These are phyloP conservation scores for Ectropis grisescens DNA, from an alignment of 1,140 invertebrate species.

Conservation along the genomic window DNA sequence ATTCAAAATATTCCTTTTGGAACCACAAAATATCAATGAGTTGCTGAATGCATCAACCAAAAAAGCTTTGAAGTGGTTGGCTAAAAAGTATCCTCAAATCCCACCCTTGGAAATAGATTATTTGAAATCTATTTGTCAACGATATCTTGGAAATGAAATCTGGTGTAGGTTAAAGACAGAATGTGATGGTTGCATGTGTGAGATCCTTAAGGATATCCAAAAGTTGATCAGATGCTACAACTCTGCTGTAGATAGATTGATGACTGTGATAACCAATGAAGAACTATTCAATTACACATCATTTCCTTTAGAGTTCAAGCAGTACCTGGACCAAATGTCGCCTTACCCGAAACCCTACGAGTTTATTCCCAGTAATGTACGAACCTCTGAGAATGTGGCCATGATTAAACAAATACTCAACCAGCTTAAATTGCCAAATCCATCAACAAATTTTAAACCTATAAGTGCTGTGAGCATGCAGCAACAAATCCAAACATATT, in stretches of 20 bases:
- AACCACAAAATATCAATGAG: slow-evolving; percentile 31
- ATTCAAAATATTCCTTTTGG: slow-evolving; percentile 44
- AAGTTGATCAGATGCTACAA: slow-evolving; percentile 76
- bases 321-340: slow-evolving; percentile 35
- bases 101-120: slow-evolving; percentile 73
- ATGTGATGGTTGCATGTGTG: slow-evolving; percentile 58
- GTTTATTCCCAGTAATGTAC: slow-evolving; percentile 51
- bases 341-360: slow-evolving; percentile 64
- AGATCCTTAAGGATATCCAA: slow-evolving; percentile 69
- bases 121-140: slow-evolving; percentile 69
- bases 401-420: slow-evolving; percentile 46
- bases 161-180: slow-evolving; percentile 73
- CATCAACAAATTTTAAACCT: slow-evolving; percentile 26
- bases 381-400: slow-evolving; percentile 35
- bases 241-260: slow-evolving; percentile 73
- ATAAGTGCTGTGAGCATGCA: slow-evolving; percentile 35
- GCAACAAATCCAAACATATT: slow-evolving; percentile 47
- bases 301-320: slow-evolving; percentile 57
- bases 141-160: slow-evolving; percentile 75
- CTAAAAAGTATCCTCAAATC: slow-evolving; percentile 66
- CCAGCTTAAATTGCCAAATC: slow-evolving; percentile 42
- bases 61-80: slow-evolving; percentile 71
- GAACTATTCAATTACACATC: slow-evolving; percentile 51
- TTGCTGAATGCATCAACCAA: slow-evolving; percentile 51
- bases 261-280: slow-evolving; percentile 73